Evolutionary conservation across 2,888 invertebrate species (phyloP).

Genomic region (Helicoverpa assulta): DNA sequence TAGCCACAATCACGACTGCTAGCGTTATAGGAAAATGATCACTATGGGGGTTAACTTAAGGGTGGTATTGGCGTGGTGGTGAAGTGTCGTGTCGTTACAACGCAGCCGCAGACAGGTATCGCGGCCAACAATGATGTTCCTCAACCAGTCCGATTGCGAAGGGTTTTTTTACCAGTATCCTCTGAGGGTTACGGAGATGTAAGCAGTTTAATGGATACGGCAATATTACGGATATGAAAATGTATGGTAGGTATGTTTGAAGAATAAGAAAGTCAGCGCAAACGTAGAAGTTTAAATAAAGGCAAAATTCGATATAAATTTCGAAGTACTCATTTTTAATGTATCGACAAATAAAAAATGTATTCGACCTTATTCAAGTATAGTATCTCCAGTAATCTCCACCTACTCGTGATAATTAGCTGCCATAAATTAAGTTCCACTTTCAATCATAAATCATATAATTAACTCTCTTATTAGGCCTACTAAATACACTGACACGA

Average conservation of each 20-base stretch:
- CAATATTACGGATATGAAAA: background rate
- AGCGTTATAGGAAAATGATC: conserved; percentile 30
- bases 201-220: conserved; percentile 51
- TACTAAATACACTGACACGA: conserved; percentile 13
- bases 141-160: conserved; percentile 81
- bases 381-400: no score
- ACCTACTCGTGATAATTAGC: background rate
- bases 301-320: background rate
- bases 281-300: no score
- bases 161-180: conserved; percentile 84
- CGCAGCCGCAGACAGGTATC: conserved; percentile 80
- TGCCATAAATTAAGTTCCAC: conserved; percentile 6
- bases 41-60: conserved; percentile 40
- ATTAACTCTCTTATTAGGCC: conserved; percentile 11
- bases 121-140: conserved; percentile 83
- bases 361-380: no score
- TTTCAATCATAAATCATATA: conserved; percentile 9
- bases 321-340: background rate
- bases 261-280: no score
- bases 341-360: no score
- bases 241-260: no score
- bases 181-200: conserved; percentile 63
- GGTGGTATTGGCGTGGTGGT: conserved; percentile 61
- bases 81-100: conserved; percentile 68
- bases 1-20: conserved; percentile 58